Percentiles rank a stretch among this genome's conserved stretches.
phyloP scores from a whole-genome alignment of 2,888 invertebrate species.

The Diaprepes abbreviatus region DNA sequence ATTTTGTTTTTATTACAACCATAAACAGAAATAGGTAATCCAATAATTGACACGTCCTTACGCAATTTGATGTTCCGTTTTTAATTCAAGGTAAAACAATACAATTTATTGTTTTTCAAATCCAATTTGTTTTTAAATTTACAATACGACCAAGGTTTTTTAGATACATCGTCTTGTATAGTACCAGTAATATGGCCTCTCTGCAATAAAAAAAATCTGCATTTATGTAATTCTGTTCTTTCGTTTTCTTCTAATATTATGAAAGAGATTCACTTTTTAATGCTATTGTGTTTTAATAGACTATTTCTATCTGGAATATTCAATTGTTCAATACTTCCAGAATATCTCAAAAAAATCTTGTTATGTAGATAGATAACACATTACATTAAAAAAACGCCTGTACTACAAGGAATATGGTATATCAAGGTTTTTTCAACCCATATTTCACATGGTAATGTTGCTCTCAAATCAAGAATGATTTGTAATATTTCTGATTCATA shows the following conservation, averaged over 20 bases:
- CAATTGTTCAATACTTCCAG: too few relatives aligned
- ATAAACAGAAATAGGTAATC: constrained; percentile 35
- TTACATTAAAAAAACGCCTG: neutral
- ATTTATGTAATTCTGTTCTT: too few relatives aligned
- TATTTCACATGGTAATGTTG: constrained; percentile 17
- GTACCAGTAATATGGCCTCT: too few relatives aligned
- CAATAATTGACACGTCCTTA: constrained; percentile 33
- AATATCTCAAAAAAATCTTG: too few relatives aligned
- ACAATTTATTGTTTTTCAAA: constrained; percentile 28
- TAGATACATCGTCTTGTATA: too few relatives aligned
- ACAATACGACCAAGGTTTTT: constrained; percentile 33
- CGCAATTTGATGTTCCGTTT: constrained; percentile 40
- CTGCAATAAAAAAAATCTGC: too few relatives aligned
- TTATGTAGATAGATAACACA: neutral
- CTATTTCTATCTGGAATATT: too few relatives aligned
- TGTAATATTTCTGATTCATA: constrained; percentile 24
- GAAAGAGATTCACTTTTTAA: too few relatives aligned
- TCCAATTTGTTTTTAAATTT: constrained; percentile 34
- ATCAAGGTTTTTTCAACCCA: constrained; percentile 13
- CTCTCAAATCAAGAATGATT: constrained; percentile 20
- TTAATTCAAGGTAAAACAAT: constrained; percentile 36
- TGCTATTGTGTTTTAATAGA: too few relatives aligned
- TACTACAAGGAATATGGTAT: too few relatives aligned
- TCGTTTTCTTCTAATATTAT: too few relatives aligned
- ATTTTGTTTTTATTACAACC: constrained; percentile 30